Conservation (phyloP, 2,797 vertebrate species). For the Molossus alvarezi region DNA sequence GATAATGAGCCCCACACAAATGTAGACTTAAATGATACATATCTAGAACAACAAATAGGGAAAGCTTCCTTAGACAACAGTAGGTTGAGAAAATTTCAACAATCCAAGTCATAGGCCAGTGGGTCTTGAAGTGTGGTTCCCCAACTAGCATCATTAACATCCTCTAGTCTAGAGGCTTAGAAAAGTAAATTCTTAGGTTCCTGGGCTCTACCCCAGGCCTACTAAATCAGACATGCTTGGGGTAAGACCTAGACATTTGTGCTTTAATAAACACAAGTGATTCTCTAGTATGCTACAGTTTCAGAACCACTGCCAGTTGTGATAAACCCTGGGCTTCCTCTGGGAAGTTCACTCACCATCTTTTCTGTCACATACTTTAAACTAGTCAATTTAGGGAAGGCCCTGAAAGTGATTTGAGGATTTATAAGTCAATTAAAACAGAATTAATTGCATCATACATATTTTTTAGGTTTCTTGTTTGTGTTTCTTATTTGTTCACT, state of each 20-base stretch:
- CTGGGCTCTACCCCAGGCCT: neutral
- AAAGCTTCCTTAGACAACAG: neutral
- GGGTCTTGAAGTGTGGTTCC: neutral
- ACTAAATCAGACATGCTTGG: neutral
- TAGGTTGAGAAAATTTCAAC: neutral
- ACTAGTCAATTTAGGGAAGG: neutral
- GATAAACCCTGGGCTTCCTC: neutral
- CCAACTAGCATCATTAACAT: neutral
- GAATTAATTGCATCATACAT: neutral
- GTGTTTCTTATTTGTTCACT: neutral
- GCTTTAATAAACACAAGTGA: neutral
- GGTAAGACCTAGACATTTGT: neutral
- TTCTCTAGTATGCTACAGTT: neutral
- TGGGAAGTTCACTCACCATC: neutral
- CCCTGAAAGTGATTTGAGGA: neutral
- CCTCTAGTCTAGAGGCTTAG: neutral
- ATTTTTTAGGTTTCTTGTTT: slow-evolving; percentile 1
- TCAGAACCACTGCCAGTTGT: neutral
- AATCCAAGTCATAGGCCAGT: neutral
- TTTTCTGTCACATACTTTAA: slow-evolving; percentile 5
- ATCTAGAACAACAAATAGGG: neutral
- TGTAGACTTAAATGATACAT: neutral
- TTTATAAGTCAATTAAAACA: neutral
- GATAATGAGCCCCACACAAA: neutral
- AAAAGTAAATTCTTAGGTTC: neutral